Base-by-base conservation (phyloP, 2,888 invertebrate species). In the Mongoloraphidia duomilia region DNA sequence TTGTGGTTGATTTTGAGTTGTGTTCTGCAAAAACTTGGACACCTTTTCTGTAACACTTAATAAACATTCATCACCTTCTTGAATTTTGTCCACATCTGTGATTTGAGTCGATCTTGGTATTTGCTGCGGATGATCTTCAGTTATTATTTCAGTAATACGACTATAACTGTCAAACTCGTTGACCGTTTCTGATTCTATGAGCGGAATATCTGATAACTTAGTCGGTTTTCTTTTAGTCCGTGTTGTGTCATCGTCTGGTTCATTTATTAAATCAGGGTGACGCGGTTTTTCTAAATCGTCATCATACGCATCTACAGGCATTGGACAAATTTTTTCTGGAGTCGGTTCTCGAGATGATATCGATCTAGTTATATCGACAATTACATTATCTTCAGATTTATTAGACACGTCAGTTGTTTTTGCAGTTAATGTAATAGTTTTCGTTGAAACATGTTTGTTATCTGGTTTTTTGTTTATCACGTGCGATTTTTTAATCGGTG, bases 321-420 rank as follows among this genome's bases (percentile, higher is more conserved):
- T 75, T 1, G 82, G 82, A 57, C 80, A 79, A 49, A 82, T 75
- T 52, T 79, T 74, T 60, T 84, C 82, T 0, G 84, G 84, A 5
- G 84, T 82, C 45, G 81, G 80, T 63, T 85, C 85, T 13, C 84
- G 68, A 0, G 84, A 84, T 44, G 84, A 84, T 64, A 80, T 82
- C 0, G 84, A 82, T 61, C 79, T 77, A 61, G 80, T 78, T 43
- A 82, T 74, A 61, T 82, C 80, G 50, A 82, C 77, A 34, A 81
- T 72, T n/a, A 81, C 65, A 26, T 26, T 26, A 26, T 26, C 26
- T 56, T 79, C 78, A 58, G 74, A 69, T 51, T 76, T 75, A 54
- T 74, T 67, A 13, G 66, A 51, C 53, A 60, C 50, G 54, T 60
- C 51, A 55, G 50, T 55, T 64, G 52, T 47, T 42, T 64, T 65